Percentiles rank a stretch among this genome's conserved stretches.
phyloP scores from a whole-genome alignment of 2,888 invertebrate species.

The Ryuthela nishihirai region DNA sequence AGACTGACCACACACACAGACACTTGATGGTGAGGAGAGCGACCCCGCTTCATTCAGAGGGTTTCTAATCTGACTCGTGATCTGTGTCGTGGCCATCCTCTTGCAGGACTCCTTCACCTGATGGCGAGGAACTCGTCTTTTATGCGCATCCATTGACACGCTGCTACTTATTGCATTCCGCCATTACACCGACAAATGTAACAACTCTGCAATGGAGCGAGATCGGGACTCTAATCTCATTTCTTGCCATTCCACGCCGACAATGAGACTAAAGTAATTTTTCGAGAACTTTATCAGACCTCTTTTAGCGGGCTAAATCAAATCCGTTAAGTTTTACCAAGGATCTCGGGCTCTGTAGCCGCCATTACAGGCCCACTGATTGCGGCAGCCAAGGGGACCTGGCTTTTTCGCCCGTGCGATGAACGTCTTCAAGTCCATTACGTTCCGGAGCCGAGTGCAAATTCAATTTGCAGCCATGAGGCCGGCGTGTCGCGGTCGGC shows the following conservation, averaged over 20 bases:
- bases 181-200: too few relatives aligned
- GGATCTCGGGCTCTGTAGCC: slow-evolving; percentile 4
- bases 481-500: slow-evolving; percentile 20
- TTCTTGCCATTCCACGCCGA: slow-evolving; percentile 32
- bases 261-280: slow-evolving; percentile 40
- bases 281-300: slow-evolving; percentile 19
- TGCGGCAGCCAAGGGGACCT: slow-evolving; percentile 15
- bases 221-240: slow-evolving; percentile 30
- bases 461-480: slow-evolving; percentile 33
- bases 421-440: slow-evolving; percentile 41
- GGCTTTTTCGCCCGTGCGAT: slow-evolving; percentile 40
- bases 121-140: too few relatives aligned
- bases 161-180: slow-evolving; percentile 36
- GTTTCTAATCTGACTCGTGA: too few relatives aligned
- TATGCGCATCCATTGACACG: slow-evolving; percentile 25
- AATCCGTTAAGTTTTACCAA: slow-evolving; percentile 36
- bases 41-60: too few relatives aligned
- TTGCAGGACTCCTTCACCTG: too few relatives aligned
- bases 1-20: too few relatives aligned
- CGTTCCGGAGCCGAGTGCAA: slow-evolving; percentile 33
- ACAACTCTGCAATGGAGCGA: too few relatives aligned
- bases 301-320: slow-evolving; percentile 27
- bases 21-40: too few relatives aligned
- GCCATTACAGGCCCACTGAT: slow-evolving; percentile 31
- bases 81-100: too few relatives aligned